Conservation (phyloP, 2,797 vertebrate genomes). For the Poecile montanus region DNA sequence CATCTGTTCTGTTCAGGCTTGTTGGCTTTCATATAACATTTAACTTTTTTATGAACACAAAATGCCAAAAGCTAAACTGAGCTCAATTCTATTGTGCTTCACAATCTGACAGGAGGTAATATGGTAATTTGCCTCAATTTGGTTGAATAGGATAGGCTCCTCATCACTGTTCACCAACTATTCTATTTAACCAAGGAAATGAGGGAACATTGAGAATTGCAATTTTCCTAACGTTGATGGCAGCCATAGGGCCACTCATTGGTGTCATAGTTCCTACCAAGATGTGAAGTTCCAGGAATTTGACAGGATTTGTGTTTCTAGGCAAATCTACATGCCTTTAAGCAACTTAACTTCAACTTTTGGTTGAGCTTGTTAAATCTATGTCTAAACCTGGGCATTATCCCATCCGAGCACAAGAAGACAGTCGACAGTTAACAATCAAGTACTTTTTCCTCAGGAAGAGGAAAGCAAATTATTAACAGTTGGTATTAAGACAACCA, state of each 20-base stretch:
- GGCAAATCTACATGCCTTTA: neutral
- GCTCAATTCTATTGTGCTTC: neutral
- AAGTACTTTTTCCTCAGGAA: neutral
- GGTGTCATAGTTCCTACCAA: neutral
- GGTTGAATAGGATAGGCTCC: neutral
- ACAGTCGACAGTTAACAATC: neutral
- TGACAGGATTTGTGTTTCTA: neutral
- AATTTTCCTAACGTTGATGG: neutral
- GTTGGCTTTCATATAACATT: constrained; percentile 25
- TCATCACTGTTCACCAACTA: neutral
- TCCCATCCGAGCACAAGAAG: neutral
- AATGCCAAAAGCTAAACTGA: constrained; percentile 25
- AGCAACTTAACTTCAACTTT: neutral
- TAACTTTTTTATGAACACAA: constrained; percentile 18
- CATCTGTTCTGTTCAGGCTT: constrained; percentile 40
- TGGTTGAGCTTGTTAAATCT: neutral
- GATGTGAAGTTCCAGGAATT: neutral
- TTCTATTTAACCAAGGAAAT: neutral
- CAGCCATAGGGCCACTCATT: neutral
- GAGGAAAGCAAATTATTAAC: neutral
- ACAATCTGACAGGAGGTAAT: neutral
- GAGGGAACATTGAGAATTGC: neutral
- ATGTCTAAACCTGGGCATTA: neutral
- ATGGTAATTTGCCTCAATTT: neutral
- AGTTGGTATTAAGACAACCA: neutral